phyloP scores from a whole-genome alignment of 2,797 vertebrate genomes.

The Thunnus albacares region DNA sequence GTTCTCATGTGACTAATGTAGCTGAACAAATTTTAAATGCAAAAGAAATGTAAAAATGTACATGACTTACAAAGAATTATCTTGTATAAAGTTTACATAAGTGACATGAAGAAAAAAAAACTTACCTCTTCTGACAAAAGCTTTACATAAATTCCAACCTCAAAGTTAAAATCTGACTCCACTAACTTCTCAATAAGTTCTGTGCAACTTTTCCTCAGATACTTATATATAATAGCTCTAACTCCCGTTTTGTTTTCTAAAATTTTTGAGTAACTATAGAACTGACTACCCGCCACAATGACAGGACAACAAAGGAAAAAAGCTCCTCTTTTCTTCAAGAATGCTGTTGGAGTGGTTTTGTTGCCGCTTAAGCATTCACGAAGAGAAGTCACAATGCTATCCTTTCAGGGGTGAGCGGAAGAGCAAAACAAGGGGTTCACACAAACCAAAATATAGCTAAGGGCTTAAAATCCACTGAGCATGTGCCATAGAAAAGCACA shows the following conservation, averaged over 20 bases:
- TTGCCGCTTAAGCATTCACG: constrained; percentile 61
- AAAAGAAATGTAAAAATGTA: too few species aligned
- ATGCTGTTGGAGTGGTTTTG: constrained; percentile 61
- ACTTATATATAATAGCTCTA: neutral
- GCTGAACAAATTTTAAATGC: neutral
- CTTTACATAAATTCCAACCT: constrained; percentile 1
- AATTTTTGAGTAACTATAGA: constrained; percentile 6
- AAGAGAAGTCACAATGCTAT: constrained; percentile 75
- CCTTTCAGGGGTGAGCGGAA: constrained; percentile 68
- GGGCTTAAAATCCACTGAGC: constrained; percentile 51
- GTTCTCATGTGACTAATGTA: neutral
- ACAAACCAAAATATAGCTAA: constrained; percentile 69
- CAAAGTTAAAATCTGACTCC: constrained; percentile 14
- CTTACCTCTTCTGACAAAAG: constrained; percentile 58
- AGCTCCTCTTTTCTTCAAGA: constrained; percentile 70
- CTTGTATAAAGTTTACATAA: constrained; percentile 5
- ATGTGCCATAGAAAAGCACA: constrained; percentile 44
- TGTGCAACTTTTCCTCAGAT: neutral
- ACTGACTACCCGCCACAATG: neutral
- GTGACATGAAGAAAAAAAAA: constrained; percentile 8
- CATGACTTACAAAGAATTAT: neutral
- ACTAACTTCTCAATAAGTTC: constrained; percentile 5
- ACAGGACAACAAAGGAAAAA: constrained; percentile 45
- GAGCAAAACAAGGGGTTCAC: constrained; percentile 61
- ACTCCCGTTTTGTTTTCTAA: neutral